Base-by-base conservation (phyloP, 2,797 vertebrate species). In the Anguilla pacifica region DNA sequence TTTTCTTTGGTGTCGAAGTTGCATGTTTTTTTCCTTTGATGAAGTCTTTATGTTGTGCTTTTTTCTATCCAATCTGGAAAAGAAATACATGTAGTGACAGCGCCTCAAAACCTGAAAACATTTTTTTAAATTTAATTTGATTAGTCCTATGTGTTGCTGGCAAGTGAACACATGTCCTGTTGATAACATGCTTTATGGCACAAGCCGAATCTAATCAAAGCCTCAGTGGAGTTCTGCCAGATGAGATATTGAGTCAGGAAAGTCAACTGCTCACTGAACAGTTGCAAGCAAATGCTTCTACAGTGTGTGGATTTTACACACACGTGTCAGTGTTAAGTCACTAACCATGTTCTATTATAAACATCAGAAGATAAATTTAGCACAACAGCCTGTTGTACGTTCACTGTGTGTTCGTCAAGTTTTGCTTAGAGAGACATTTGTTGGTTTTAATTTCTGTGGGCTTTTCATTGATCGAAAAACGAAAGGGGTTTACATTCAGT, bases 101-200 rank as follows among this genome's bases (percentile, higher is more conserved):
- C 15, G n/a, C n/a, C 25, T n/a, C 43, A 19, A 74, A 35, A 74
- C 31, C 39, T 43, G 61, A 25, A 64, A 74, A 74, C 28, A 15
- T 43, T 6, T 79, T 79, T 79, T 79, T 19, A 3, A 43, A 43
- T 43, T 43, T 43, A 43, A 22, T 79, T 79, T 43, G 13, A 79
- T 19, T 22, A 79, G 74, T 79, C 39, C 74, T 79, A 17, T 79
- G 2, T 79, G 1, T 22, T 43, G 17, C 74, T 43, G 35, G 39
- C 74, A 39, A 79, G 74, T 79, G 19, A 46, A 43, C 67, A 72
- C 74, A 79, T 43, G 74, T 39, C 74, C 19, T 79, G 74, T 74
- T 74, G 28, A 35, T 19, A 79, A 19, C 74, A 35, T 43, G 74
- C 39, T 79, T 72, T 72, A 31, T 28, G 10, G 31, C 67, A n/a